Base-by-base conservation (phyloP, 2,888 invertebrate species). In the Cosmia trapezina region DNA sequence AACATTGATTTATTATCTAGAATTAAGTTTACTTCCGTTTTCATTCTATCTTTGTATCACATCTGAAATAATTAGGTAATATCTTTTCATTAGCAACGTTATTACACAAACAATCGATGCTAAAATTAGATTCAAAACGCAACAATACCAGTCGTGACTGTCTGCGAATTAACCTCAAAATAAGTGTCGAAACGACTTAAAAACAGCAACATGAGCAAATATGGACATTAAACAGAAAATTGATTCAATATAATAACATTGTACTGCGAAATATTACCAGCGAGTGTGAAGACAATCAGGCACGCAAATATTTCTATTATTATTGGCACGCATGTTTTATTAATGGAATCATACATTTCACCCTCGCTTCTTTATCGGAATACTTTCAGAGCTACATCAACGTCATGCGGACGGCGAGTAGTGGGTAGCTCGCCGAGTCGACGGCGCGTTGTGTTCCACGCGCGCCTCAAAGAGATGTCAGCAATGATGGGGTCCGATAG, bases 181-280 rank as follows among this genome's bases (percentile, higher is more conserved):
- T 63, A 37, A 66, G 37, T 80, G 79, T 65, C 33, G 83, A 28
- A 82, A 80, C 60, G 12, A 61, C 43, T n/a, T 69, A 45, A 61
- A 59, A 56, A 62, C 47, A 47, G 60, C 45, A 28, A 64, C 22
- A 51, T 66, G 14, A 47, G 19, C 54, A 47, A 47, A 69, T 37
- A 60, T 47, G 17, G 43, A 2, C n/a, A 60, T 67, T 78, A 65
- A 12, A 67, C 63, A 78, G 70, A 73, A 78, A 82, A 78, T 80
- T 67, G 79, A 78, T 80, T 78, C 49, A 70, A 67, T 71, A 61
- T 53, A 41, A 66, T 71, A 61, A 68, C n/a, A 28, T 57, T 51
- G n/a, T 62, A 54, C 54, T 77, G 54, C 62, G 65, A 66, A 77
- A 81, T 57, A 57, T 33, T 53, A 49, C 43, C 56, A 66, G 19